These are phyloP conservation scores for Drosophila rellima DNA, from an alignment of 2,888 invertebrate genomes.

Conservation along the genomic window DNA sequence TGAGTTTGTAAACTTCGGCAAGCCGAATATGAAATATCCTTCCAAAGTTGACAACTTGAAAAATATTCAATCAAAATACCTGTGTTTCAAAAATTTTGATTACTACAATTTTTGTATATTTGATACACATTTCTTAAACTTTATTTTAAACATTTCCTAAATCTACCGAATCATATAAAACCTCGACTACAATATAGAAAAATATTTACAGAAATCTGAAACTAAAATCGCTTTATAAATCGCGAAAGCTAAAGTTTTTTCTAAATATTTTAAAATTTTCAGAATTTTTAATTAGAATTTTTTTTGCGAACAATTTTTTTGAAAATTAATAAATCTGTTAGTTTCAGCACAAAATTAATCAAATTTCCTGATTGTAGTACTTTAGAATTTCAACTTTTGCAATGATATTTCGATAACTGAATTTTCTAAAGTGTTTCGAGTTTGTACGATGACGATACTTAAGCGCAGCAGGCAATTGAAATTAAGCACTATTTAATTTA, in stretches of 20 bases:
- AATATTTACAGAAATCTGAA: not conserved
- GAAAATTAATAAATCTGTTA: not conserved
- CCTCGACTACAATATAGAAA: not conserved
- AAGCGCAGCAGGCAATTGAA: constrained; percentile 72
- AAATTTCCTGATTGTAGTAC: not conserved
- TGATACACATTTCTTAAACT: not conserved
- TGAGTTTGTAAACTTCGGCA: constrained; percentile 31
- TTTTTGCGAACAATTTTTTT: no score
- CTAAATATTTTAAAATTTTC: not conserved
- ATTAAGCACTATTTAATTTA: constrained; percentile 76
- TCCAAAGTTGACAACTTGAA: constrained; percentile 25
- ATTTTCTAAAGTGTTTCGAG: constrained; percentile 22
- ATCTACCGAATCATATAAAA: not conserved
- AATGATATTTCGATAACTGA: constrained; percentile 31
- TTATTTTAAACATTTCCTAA: no score
- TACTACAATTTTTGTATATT: no score
- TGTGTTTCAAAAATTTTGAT: no score
- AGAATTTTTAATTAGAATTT: no score
- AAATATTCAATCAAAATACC: not conserved
- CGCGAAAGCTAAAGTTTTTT: not conserved
- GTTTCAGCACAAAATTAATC: not conserved
- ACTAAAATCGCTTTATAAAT: not conserved
- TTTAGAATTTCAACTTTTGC: constrained; percentile 11
- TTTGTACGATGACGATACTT: constrained; percentile 65
- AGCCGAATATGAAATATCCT: constrained; percentile 44